Percentiles rank a stretch among this genome's conserved stretches.
These are phyloP conservation scores for Leptinotarsa defecta DNA, from an alignment of 1,140 invertebrate genomes.

Conservation along the genomic window DNA sequence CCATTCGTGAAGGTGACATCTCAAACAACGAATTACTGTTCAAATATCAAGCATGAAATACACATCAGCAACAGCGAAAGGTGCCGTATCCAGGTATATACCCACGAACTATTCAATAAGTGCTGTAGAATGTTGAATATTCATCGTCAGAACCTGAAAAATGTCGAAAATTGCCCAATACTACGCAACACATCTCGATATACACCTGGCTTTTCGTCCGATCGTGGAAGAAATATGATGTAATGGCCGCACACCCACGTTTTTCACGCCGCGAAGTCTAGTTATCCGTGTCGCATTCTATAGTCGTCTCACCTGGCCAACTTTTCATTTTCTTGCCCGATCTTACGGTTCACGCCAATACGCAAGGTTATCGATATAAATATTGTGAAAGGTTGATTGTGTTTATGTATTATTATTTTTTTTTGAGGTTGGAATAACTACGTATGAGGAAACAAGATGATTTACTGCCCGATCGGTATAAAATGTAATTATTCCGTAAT, in stretches of 20 bases:
- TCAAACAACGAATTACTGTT: background rate
- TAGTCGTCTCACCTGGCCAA: background rate
- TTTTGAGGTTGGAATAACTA: background rate
- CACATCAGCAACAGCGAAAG: too few species aligned
- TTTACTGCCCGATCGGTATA: background rate
- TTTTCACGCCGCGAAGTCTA: slow-evolving; percentile 1
- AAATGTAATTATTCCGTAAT: background rate
- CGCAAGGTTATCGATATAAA: slow-evolving; percentile 6
- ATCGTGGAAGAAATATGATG: background rate
- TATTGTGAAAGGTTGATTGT: slow-evolving; percentile 6
- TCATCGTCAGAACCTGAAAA: background rate
- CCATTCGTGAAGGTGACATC: background rate
- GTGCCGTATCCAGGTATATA: background rate
- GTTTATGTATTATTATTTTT: background rate
- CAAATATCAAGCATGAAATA: background rate
- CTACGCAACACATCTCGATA: slow-evolving; percentile 3
- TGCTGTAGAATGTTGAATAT: background rate
- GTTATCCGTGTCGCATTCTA: background rate
- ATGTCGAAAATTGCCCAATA: background rate
- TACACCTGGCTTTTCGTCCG: background rate
- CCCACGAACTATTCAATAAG: background rate
- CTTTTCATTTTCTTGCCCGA: background rate
- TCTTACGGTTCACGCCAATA: background rate
- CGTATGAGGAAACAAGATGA: slow-evolving; percentile 4
- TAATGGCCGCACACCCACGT: slow-evolving; percentile 1